Evolutionary conservation across 1,140 invertebrate genomes (phyloP), one percentile per base, ranked within the genome.

Genomic region (Neodiprion lecontei): DNA sequence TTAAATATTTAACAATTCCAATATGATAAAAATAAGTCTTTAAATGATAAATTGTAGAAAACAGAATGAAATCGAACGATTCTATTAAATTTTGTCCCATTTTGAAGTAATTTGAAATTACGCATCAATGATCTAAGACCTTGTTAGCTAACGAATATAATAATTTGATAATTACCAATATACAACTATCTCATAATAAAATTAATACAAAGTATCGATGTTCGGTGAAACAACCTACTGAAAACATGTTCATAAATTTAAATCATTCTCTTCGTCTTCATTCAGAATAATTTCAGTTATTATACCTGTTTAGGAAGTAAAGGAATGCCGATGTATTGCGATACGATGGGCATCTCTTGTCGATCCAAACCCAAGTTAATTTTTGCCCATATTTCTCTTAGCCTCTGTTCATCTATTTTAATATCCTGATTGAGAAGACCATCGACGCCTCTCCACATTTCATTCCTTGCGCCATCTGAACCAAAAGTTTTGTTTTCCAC

Each of bases 291-390:
- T 75, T 50, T 74, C 68, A 49, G 23, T 73, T 67, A 49, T 72
- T 66, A 67, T 82, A 85, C 85, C 76, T 86, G 82, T 75, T 85
- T 82, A 47, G 82, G 78, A 78, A 86, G 78, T 12, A 78, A 73
- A 48, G 83, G 80, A 47, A 81, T 82, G 76, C 75, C 80, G 72
- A 80, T 77, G 80, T 78, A 82, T 68, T 78, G 80, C 66, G 70
- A 83, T 78, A 81, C 79, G 75, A 80, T 80, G 72, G 70, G 78
- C 67, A 79, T 80, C 53, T 76, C 77, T 23, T 79, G 75, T 74
- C 80, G 73, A 79, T 86, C 14, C 23, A 69, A 78, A 71, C 66
- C 75, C 72, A 61, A 73, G 49, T 85, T 83, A 47, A 81, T 70
- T 67, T 82, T 80, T 48, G 82, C 83, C 82, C 83, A 84, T 17